Evolutionary conservation across 2,797 vertebrate species (phyloP), one percentile per base, ranked within the genome.

Genomic region (Chromobotia macracanthus): DNA sequence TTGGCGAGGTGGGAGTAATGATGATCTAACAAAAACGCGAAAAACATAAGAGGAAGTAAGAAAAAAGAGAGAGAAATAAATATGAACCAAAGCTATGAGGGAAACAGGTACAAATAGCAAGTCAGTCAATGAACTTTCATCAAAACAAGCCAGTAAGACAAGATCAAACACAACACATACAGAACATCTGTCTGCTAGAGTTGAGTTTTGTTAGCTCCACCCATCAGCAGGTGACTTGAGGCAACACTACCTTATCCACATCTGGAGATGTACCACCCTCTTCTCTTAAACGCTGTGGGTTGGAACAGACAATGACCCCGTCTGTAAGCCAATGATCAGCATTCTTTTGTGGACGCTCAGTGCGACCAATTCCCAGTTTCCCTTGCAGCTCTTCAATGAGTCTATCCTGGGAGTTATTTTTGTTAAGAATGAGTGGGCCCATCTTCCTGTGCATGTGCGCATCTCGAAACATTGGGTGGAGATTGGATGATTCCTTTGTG

Each of bases 381-480:
- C 95, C 96, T 90, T 98, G 96, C 66, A 98, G 94, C 89, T 99
- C 97, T 73, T 94, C 93, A 77, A 97, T 94, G 82, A 98, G 92
- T 64, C 81, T 92, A 89, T 99, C 97, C 80, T 98, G 97, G 6
- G 95, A 95, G 66, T 93, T 91, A 84, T 91, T 95, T 92, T 98
- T 96, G 90, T 97, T 94, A 86, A 96, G 93, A 87, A 95, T 90
- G 80, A 96, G 88, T 1, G 97, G 96, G 64, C 96, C 96, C 94
- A 95, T 92, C 88, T 95, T 96, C 81, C 93, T 93, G 21, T 95
- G 93, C 31, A 95, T 89, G 77, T 94, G 90, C 63, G 92, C 94
- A 10, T 98, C 96, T 48, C 95, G 95, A 90, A 89, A 97, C 97
- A 98, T 96, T 28, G 97, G 97, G 87, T 99, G 97, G 51, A 96